Evolutionary conservation across 2,888 invertebrate species (phyloP).

Genomic region (Mimachlamys varia): DNA sequence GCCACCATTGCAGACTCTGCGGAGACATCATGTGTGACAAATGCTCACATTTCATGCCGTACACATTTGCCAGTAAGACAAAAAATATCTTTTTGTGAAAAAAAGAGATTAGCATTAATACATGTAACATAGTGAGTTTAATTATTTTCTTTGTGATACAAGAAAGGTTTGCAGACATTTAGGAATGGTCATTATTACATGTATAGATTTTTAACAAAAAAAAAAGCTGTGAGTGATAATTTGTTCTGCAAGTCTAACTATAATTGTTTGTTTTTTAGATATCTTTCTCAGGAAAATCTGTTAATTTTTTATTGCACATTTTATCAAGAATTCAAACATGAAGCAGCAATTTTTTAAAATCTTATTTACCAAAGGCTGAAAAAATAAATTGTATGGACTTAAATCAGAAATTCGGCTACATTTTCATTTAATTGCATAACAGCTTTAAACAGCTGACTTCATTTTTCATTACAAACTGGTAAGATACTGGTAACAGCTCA

Average conservation of each 20-base stretch:
- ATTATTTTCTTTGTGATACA: not conserved
- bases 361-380: too few species aligned
- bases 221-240: too few species aligned
- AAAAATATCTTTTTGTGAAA: not conserved
- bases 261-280: too few species aligned
- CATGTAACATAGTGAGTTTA: not conserved
- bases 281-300: too few species aligned
- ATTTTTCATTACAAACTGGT: too few species aligned
- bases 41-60: constrained; percentile 93
- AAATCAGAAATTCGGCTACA: too few species aligned
- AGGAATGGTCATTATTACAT: not conserved
- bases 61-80: constrained; percentile 86
- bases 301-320: too few species aligned
- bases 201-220: not conserved
- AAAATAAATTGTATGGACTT: not conserved
- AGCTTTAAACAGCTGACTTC: too few species aligned
- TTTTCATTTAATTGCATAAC: too few species aligned
- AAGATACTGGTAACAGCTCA: not conserved
- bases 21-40: constrained; percentile 96
- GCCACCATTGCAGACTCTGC: constrained; percentile 97
- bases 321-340: too few species aligned
- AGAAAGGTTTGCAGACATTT: not conserved
- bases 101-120: not conserved
- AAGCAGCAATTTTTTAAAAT: too few species aligned
- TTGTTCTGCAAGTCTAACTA: too few species aligned